Base-by-base conservation (phyloP, 2,113 vertebrate genomes). In the Antidorcas marsupialis region DNA sequence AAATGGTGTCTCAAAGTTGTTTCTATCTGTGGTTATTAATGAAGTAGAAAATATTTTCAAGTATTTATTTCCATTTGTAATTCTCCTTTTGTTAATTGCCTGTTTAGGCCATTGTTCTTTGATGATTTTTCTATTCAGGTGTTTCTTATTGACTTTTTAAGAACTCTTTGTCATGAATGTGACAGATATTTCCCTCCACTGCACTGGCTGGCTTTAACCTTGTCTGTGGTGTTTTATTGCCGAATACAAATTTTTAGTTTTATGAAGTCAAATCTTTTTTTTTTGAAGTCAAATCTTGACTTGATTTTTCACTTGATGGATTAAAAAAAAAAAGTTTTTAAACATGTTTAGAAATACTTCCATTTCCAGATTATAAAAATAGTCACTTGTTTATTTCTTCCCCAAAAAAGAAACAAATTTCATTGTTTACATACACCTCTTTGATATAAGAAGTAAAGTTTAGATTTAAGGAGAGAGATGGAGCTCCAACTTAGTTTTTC, bases 341-440 rank as follows among this genome's bases (percentile, higher is more conserved):
- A 89, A 83, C 52, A 84, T 95, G 52, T 5, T 93, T 74, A 88
- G 74, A 93, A 86, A 89, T 36, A 87, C 25, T 67, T 82, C 50
- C 7, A 53, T 36, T 82, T 96, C 67, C 39, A 57, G 88, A 90
- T 95, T 94, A 33, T 91, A 82, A 79, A 71, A 94, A 28, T 59
- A 81, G 36, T 50, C 60, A 76, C 36, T 86, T 84, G 4, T 36
- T 57, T 93, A 43, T 47, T 14, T 21, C 27, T 89, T 88, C 25
- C 15, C 67, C 67, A 0, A 6, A 74, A 39, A 39, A 74, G 67
- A 74, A 67, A 12, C 33, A 45, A 71, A 5, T 91, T 88, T 76
- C 59, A n/a, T 84, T 88, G 39, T 94, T 95, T 60, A 96, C 33
- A 92, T 62, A 85, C 16, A 96, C 81, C 59, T 53, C 39, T 92